Percentiles rank a stretch among this genome's conserved stretches.
These are phyloP conservation scores for Acanthurus leucopareius DNA, from an alignment of 2,797 vertebrate genomes.

Conservation along the genomic window DNA sequence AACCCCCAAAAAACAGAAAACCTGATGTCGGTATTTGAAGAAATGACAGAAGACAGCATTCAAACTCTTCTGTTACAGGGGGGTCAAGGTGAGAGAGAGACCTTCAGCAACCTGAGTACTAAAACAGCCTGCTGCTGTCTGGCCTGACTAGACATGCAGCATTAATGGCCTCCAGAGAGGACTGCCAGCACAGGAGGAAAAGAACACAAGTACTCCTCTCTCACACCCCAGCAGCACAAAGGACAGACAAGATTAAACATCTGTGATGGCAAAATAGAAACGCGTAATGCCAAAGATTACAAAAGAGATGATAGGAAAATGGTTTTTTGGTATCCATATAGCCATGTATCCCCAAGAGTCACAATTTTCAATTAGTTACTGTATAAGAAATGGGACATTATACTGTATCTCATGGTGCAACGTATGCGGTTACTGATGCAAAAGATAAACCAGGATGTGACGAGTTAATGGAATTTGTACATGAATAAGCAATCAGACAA, in stretches of 20 bases:
- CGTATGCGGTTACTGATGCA: neutral
- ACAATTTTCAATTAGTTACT: neutral
- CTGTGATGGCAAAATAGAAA: conserved; percentile 29
- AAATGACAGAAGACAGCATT: conserved; percentile 69
- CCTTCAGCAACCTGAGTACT: conserved; percentile 78
- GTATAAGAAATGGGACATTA: neutral
- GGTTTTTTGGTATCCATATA: conserved; percentile 7
- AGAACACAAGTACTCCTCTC: conserved; percentile 70
- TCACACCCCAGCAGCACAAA: conserved; percentile 44
- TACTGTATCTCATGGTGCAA: neutral
- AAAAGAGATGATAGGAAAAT: conserved; percentile 12
- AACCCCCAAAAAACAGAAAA: conserved; percentile 37
- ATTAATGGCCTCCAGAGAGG: conserved; percentile 75
- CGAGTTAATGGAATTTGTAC: conserved; percentile 5
- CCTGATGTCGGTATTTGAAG: conserved; percentile 78
- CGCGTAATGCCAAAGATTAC: conserved; percentile 41
- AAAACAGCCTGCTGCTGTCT: conserved; percentile 75
- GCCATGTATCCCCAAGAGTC: neutral
- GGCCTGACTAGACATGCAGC: conserved; percentile 56
- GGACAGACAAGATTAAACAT: conserved; percentile 43
- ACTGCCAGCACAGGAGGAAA: conserved; percentile 63
- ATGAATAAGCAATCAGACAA: conserved; percentile 26
- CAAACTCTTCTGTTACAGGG: conserved; percentile 77
- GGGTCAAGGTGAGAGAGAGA: conserved; percentile 77
- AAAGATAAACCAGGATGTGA: conserved; percentile 2